Percentiles rank a stretch among this genome's conserved stretches.
Evolutionary conservation across 2,888 invertebrate genomes (phyloP).

Genomic region (Ypsolopha scabrella): DNA sequence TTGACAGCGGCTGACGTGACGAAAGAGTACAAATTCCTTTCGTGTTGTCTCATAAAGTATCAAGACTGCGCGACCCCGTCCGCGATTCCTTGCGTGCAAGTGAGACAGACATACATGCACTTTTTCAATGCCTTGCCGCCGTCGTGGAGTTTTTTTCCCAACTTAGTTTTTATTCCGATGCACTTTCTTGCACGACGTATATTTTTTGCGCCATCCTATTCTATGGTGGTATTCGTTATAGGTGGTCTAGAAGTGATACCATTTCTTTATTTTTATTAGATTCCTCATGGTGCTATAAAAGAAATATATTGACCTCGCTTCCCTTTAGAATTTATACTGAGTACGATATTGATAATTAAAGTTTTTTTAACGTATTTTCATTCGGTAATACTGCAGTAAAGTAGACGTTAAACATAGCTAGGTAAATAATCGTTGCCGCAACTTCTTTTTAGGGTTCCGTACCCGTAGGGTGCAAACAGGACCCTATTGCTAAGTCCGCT

Average conservation of each 20-base stretch:
- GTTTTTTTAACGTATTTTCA: too few species aligned
- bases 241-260: constrained; percentile 31
- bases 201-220: constrained; percentile 20
- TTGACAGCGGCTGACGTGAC: too few species aligned
- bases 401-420: background rate
- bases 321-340: too few species aligned
- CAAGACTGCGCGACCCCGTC: constrained; percentile 25
- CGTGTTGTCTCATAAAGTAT: constrained; percentile 27
- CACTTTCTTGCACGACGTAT: constrained; percentile 34
- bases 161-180: constrained; percentile 41
- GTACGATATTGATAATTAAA: too few species aligned
- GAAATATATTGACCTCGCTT: too few species aligned
- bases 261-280: background rate
- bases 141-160: constrained; percentile 34
- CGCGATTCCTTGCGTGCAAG: constrained; percentile 36
- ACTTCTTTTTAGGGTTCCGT: background rate
- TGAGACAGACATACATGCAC: constrained; percentile 37
- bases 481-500: too few species aligned
- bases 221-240: constrained; percentile 6
- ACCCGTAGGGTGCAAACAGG: too few species aligned
- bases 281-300: too few species aligned
- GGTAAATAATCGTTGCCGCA: background rate
- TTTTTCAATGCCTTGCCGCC: constrained; percentile 42
- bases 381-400: too few species aligned
- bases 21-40: too few species aligned